These are phyloP conservation scores for Plectropomus leopardus DNA, from an alignment of 2,113 vertebrate species.

Conservation along the genomic window DNA sequence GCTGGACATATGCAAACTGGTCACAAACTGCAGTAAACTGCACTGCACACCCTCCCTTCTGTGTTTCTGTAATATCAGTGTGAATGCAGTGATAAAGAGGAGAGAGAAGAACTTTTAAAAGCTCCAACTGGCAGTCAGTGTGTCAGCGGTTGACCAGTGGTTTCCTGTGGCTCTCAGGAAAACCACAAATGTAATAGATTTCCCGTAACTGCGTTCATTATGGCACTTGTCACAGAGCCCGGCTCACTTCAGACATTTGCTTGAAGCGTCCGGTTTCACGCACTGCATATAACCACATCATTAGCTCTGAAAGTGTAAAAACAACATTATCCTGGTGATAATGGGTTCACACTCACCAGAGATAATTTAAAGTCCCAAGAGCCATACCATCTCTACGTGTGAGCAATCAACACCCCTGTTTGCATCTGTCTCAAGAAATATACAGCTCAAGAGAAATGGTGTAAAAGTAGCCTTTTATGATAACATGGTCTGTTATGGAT, in stretches of 20 bases:
- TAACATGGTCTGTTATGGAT: background rate
- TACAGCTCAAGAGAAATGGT: conserved; percentile 2
- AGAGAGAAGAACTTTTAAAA: conserved; percentile 2
- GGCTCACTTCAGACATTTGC: conserved; percentile 11
- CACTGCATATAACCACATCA: background rate
- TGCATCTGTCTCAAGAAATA: conserved; percentile 5
- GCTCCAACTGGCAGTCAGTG: conserved; percentile 9
- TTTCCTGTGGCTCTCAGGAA: conserved; percentile 44
- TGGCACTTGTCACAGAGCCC: conserved; percentile 29
- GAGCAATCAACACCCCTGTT: conserved; percentile 6
- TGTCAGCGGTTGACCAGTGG: conserved; percentile 58
- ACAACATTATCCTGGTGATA: background rate
- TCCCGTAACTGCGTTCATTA: conserved; percentile 29
- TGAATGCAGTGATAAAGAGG: conserved; percentile 19
- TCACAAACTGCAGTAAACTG: background rate
- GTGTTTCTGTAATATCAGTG: conserved; percentile 13
- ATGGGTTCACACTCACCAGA: background rate
- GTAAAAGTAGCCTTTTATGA: background rate
- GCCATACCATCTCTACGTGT: background rate
- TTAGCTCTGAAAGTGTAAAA: background rate
- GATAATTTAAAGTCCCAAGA: background rate
- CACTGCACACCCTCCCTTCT: background rate
- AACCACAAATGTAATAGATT: conserved; percentile 61
- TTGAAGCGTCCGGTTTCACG: conserved; percentile 5
- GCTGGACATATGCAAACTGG: conserved; percentile 44